Percentiles rank a stretch among this genome's conserved stretches.
These are phyloP conservation scores for Phalacrocorax brasilianus DNA, from an alignment of 2,113 vertebrate genomes.

Conservation along the genomic window DNA sequence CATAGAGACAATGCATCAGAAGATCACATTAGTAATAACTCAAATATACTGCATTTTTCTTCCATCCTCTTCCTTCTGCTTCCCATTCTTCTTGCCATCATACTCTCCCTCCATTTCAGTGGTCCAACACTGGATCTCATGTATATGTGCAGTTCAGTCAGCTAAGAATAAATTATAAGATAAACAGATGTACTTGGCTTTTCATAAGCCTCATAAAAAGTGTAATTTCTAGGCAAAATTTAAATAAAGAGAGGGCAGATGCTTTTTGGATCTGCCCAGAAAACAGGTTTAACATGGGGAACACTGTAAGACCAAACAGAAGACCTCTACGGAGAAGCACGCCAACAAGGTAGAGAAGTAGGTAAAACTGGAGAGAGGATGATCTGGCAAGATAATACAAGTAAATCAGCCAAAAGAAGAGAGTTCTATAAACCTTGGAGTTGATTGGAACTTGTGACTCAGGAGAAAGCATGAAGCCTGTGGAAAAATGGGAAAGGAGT, in stretches of 20 bases:
- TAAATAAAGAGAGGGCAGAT: background rate
- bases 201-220: background rate
- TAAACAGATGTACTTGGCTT: background rate
- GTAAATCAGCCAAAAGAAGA: background rate
- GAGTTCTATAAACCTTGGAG: background rate
- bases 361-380: background rate
- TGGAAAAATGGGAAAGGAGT: background rate
- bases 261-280: background rate
- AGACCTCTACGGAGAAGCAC: background rate
- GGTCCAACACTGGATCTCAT: background rate
- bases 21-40: background rate
- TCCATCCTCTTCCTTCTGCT: background rate
- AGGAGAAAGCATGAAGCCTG: background rate
- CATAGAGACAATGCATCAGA: background rate
- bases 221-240: background rate
- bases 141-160: background rate
- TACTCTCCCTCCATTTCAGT: background rate
- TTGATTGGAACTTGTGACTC: background rate
- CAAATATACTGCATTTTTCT: background rate
- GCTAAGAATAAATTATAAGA: background rate
- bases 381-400: background rate
- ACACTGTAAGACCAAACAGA: background rate
- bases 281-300: background rate
- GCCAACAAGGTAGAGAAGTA: background rate
- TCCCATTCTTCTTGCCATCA: background rate